Base-by-base conservation (phyloP, 2,797 vertebrate genomes). In the Channa striata region DNA sequence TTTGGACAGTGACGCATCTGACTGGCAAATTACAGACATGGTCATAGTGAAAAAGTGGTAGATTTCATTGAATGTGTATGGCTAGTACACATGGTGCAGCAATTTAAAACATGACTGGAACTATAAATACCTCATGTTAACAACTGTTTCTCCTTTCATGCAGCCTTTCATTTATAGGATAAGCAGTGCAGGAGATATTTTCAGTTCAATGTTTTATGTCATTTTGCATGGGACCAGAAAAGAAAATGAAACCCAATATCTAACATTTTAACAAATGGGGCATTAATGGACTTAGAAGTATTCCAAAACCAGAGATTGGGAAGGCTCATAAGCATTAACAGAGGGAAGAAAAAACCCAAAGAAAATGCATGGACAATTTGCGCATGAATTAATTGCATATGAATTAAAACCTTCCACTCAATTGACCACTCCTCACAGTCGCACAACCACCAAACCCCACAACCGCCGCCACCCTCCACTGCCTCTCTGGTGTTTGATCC, bases 21-120 rank as follows among this genome's bases (percentile, higher is more conserved):
- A 82, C 66, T 74, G 47, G 77, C 67, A 85, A 89, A 87, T 83
- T 82, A 80, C 64, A 87, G 75, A 74, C 50, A 8, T 11, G 53
- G 60, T 73, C 56, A 56, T 57, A 37, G 23, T 54, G 52, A 62
- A 77, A 66, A 69, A 77, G 57, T 67, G 36, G 51, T 49, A 2
- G 20, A 60, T 72, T 65, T 76, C 47, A 42, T 65, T 30, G 13
- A 74, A 57, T 61, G 39, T 72, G 40, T 43, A 68, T 50, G 68
- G 23, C 36, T 58, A 57, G 47, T 42, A 65, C 43, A 82, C 53
- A 53, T 50, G 25, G 36, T 52, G 61, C 37, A 62, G 71, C 47
- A 72, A 78, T 72, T 85, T 39, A 8, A 82, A 62, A 59, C 19
- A 68, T 43, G 9, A 58, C 30, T 20, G n/a, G 60, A 66, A 58